Conservation (phyloP, 2,797 vertebrate species). For the Aeoliscus strigatus region DNA sequence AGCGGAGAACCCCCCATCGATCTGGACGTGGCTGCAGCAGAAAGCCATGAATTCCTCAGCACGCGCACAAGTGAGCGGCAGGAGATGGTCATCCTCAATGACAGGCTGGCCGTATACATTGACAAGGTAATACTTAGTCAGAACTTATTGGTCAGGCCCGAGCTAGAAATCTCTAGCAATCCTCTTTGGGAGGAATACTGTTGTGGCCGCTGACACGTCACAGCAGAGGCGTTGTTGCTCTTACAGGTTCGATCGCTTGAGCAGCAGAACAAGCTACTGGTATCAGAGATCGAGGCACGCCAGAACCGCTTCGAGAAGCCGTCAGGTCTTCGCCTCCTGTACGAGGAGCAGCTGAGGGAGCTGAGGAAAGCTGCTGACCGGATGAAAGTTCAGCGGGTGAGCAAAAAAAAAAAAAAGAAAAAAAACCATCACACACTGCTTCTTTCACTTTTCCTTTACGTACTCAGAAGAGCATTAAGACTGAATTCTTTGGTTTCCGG, state of each 20-base stretch:
- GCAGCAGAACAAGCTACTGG: constrained; percentile 66
- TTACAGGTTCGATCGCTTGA: constrained; percentile 71
- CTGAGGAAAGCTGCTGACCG: constrained; percentile 68
- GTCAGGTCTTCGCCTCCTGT: constrained; percentile 60
- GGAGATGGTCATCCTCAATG: constrained; percentile 73
- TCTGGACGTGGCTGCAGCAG: constrained; percentile 67
- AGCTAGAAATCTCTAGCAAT: too few relatives aligned
- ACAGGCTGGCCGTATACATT: constrained; percentile 73
- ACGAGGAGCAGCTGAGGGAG: constrained; percentile 71
- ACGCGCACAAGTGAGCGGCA: constrained; percentile 64
- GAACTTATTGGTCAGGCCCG: too few relatives aligned
- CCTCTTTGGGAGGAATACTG: constrained; percentile 15
- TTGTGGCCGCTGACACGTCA: constrained; percentile 18
- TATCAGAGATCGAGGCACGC: constrained; percentile 64
- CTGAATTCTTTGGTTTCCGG: constrained; percentile 28
- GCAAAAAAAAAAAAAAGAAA: too few relatives aligned
- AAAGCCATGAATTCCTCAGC: constrained; percentile 71
- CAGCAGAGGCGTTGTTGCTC: constrained; percentile 11
- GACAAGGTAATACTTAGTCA: too few relatives aligned
- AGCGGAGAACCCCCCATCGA: constrained; percentile 53
- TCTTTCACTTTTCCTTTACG: constrained; percentile 16
- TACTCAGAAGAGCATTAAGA: constrained; percentile 18
- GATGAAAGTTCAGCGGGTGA: constrained; percentile 69
- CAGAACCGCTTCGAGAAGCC: constrained; percentile 60
- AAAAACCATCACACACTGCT: constrained; percentile 1